Evolutionary conservation across 2,797 vertebrate genomes (phyloP), one percentile per base, ranked within the genome.

Genomic region (Lagocephalus sceleratus): DNA sequence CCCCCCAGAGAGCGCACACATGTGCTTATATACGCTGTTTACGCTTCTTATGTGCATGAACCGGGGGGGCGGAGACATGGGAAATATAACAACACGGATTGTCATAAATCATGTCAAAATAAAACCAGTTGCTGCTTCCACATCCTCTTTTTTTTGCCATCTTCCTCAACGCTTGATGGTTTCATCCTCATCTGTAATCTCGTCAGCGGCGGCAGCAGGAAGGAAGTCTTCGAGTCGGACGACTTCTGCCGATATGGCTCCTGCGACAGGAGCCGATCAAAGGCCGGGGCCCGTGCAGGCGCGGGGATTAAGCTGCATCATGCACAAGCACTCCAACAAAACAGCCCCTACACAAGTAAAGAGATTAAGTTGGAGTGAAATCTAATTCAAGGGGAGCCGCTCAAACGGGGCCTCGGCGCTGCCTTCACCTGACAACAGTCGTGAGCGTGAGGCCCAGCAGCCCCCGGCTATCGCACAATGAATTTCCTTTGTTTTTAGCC

Each of bases 181-280:
- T 76, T 66, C 69, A 71, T 78, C 66, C 71, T 78, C 74, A 67
- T 46, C 55, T 87, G 85, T 89, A 85, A 88, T 88, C 86, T 86
- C 69, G 71, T 85, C 85, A 77, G 46, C 64, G 14, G 25, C 15
- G 58, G 9, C 6, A 20, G 19, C n/a, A 8, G 46, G 47, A 46
- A 51, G 6, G 19, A 47, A n/a, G 59, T 70, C 61, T 49, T 11
- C 71, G 71, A 64, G 76, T 83, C 83, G 71, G 79, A 86, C 75
- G 82, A 81, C 74, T 78, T 86, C 80, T 78, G 85, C 85, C 84
- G 73, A 88, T 91, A 88, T 83, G 76, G 73, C 73, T 83, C 83
- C 86, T 88, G 85, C 86, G 88, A 88, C 85, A 85, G 75, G 62
- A 73, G 63, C 75, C 83, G 86, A 90, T 91, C 88, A 90, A 90